phyloP scores from a whole-genome alignment of 1,140 invertebrate genomes.

The Sycobia sp. region DNA sequence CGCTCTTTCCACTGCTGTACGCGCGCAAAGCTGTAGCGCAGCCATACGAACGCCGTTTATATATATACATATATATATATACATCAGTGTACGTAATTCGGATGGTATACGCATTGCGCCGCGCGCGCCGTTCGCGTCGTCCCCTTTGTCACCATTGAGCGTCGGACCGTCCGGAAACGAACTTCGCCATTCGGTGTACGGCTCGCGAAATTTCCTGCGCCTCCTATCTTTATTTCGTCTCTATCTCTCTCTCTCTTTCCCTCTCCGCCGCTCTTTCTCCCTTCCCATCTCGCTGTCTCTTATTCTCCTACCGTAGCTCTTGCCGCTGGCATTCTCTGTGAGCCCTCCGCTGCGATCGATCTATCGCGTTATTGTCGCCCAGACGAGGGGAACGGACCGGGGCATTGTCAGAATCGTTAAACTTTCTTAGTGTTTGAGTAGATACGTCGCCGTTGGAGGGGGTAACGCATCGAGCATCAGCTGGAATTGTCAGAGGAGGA shows the following conservation, averaged over 20 bases:
- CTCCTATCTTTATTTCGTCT: no score
- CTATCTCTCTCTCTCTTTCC: not conserved
- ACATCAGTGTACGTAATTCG: not conserved
- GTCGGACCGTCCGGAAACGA: slow-evolving; percentile 18
- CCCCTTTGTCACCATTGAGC: slow-evolving; percentile 26
- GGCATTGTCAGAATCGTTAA: slow-evolving; percentile 27
- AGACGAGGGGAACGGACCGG: no score
- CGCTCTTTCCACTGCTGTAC: not conserved
- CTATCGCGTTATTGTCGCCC: slow-evolving; percentile 29
- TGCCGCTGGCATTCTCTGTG: not conserved
- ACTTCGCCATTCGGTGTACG: slow-evolving; percentile 17
- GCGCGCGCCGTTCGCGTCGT: no score
- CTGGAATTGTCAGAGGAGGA: no score
- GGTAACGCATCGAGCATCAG: no score
- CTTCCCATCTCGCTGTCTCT: not conserved
- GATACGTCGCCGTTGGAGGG: no score
- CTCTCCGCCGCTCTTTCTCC: not conserved
- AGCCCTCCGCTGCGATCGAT: slow-evolving; percentile 21
- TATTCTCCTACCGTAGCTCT: no score
- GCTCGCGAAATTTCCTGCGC: slow-evolving; percentile 29
- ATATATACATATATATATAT: not conserved
- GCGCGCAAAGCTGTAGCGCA: slow-evolving; percentile 15
- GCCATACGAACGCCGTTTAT: not conserved
- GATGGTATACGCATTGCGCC: slow-evolving; percentile 6
- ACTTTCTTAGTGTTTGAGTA: slow-evolving; percentile 29